phyloP scores from a whole-genome alignment of 2,113 vertebrate genomes.

The Pituophis catenifer region DNA sequence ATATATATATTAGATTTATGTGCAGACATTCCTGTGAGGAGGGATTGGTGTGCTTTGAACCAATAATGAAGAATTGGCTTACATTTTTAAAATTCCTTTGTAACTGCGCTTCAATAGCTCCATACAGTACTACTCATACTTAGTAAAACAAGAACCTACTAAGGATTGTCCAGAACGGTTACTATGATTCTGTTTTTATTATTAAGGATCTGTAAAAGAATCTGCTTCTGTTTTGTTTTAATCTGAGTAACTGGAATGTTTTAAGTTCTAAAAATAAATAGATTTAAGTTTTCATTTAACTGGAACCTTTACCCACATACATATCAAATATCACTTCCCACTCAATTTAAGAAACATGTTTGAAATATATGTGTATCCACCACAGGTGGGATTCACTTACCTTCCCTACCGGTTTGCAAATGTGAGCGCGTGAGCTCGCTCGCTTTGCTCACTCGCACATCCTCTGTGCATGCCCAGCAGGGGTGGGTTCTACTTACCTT shows the following conservation, averaged over 20 bases:
- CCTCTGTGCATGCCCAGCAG: too few relatives aligned
- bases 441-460: too few relatives aligned
- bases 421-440: too few relatives aligned
- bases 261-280: not conserved
- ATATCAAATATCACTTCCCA: not conserved
- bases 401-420: too few relatives aligned
- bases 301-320: not conserved
- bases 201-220: not conserved
- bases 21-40: not conserved
- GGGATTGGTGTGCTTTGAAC: not conserved
- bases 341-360: not conserved
- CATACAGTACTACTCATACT: not conserved
- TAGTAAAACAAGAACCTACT: not conserved
- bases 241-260: not conserved
- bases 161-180: not conserved
- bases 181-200: not conserved
- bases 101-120: not conserved
- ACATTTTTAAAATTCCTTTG: not conserved
- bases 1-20: not conserved
- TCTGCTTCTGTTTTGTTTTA: not conserved
- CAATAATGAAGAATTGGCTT: not conserved
- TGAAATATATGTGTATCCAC: not conserved
- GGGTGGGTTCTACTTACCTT: too few relatives aligned
- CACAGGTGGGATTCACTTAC: too few relatives aligned
- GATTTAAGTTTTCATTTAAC: not conserved